Percentiles rank a stretch among this genome's conserved stretches.
Conservation (phyloP, 1,140 invertebrate species). For the Drosophila azteca region DNA sequence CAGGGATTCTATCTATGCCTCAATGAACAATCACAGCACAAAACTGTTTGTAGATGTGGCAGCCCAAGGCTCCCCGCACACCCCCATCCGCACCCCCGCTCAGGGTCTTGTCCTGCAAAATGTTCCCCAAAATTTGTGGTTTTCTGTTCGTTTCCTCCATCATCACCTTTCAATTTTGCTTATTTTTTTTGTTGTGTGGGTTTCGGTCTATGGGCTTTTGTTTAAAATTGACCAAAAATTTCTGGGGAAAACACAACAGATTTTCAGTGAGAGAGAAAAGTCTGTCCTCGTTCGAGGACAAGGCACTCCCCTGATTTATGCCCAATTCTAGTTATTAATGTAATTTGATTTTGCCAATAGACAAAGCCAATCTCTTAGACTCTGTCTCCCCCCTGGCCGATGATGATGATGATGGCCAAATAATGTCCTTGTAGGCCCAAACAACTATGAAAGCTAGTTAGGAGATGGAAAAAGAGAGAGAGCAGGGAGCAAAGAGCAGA, state of each 20-base stretch:
- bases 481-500: too few relatives aligned
- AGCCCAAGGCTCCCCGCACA: not conserved
- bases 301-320: slow-evolving; percentile 49
- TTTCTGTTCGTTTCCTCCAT: slow-evolving; percentile 18
- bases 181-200: slow-evolving; percentile 7
- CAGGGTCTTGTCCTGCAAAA: slow-evolving; percentile 13
- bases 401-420: slow-evolving; percentile 30
- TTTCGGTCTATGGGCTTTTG: slow-evolving; percentile 32
- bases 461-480: slow-evolving; percentile 2
- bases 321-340: slow-evolving; percentile 71
- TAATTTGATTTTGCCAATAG: slow-evolving; percentile 66
- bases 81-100: too few relatives aligned
- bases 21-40: slow-evolving; percentile 68
- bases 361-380: slow-evolving; percentile 45
- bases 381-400: not conserved
- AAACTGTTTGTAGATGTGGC: slow-evolving; percentile 8
- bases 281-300: too few relatives aligned
- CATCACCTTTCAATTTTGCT: slow-evolving; percentile 21
- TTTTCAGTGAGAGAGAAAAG: slow-evolving; percentile 4
- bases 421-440: slow-evolving; percentile 2
- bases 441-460: slow-evolving; percentile 13
- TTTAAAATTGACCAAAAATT: slow-evolving; percentile 47
- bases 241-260: slow-evolving; percentile 11
- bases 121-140: slow-evolving; percentile 44
- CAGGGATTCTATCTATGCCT: slow-evolving; percentile 45